Percentiles rank a stretch among this genome's conserved stretches.
phyloP scores from a whole-genome alignment of 2,113 vertebrate species.

The Colaptes auratus region DNA sequence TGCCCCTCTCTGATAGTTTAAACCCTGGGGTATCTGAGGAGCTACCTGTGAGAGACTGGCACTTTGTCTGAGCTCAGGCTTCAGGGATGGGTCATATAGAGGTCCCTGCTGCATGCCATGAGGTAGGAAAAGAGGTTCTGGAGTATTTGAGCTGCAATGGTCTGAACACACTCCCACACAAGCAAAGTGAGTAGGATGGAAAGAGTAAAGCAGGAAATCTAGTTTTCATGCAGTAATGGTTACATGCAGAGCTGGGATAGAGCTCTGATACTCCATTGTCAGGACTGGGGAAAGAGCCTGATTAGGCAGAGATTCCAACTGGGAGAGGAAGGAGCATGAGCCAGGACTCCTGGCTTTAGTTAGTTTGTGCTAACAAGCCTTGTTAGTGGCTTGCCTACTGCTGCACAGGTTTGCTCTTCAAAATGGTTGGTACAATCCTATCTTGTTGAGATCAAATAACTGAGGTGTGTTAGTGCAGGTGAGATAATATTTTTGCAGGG shows the following conservation, averaged over 20 bases:
- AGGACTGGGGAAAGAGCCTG: background rate
- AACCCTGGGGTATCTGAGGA: background rate
- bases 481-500: background rate
- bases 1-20: background rate
- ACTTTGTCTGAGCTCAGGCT: background rate
- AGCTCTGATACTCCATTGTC: background rate
- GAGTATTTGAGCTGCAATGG: background rate
- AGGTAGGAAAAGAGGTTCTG: background rate
- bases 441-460: background rate
- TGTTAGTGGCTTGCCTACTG: background rate
- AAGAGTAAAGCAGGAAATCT: background rate
- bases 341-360: background rate
- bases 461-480: background rate
- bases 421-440: background rate
- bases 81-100: background rate
- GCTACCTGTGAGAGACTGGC: background rate
- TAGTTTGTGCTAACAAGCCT: background rate
- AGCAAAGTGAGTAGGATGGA: background rate
- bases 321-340: background rate
- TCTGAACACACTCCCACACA: background rate
- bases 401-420: background rate
- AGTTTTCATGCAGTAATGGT: background rate
- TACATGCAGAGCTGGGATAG: background rate
- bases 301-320: background rate
- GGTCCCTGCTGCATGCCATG: accelerated